phyloP scores from a whole-genome alignment of 2,113 vertebrate genomes.

The Chloroceryle aenea region DNA sequence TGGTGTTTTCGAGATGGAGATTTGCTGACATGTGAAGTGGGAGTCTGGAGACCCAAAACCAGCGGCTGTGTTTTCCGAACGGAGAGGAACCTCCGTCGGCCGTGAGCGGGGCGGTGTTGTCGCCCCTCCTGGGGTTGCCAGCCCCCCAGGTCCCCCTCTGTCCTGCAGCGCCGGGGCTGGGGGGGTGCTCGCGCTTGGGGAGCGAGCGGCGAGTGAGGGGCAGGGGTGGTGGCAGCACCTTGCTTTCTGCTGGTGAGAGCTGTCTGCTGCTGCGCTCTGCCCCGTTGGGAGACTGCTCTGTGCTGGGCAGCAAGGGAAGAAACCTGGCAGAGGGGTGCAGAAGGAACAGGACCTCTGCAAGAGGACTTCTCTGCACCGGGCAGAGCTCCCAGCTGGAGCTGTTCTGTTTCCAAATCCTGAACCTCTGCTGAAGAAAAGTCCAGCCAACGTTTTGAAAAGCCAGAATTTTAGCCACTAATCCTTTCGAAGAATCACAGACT shows the following conservation, averaged over 20 bases:
- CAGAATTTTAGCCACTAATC: not conserved
- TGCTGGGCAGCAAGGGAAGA: not conserved
- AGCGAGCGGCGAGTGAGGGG: not conserved
- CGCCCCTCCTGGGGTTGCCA: not conserved
- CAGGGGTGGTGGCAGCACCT: not conserved
- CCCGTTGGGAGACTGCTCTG: not conserved
- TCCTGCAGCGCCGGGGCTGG: fast-evolving
- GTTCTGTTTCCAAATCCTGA: not conserved
- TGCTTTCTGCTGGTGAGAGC: not conserved
- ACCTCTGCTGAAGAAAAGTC: not conserved
- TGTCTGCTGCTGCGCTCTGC: not conserved
- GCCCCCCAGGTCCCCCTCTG: fast-evolving
- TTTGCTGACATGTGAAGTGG: too few relatives aligned
- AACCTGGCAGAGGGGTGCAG: fast-evolving
- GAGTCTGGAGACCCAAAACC: too few relatives aligned
- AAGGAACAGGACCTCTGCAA: not conserved
- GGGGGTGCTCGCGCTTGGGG: not conserved
- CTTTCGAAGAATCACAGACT: not conserved
- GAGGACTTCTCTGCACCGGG: not conserved
- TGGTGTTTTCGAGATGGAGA: not conserved
- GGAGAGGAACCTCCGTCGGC: not conserved
- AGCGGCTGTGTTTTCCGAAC: not conserved
- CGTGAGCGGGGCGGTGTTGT: fast-evolving
- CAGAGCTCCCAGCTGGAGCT: not conserved
- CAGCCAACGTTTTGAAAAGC: not conserved